Percentiles rank a stretch among this genome's conserved stretches.
Evolutionary conservation across 2,888 invertebrate species (phyloP).

Genomic region (Antitype chi): DNA sequence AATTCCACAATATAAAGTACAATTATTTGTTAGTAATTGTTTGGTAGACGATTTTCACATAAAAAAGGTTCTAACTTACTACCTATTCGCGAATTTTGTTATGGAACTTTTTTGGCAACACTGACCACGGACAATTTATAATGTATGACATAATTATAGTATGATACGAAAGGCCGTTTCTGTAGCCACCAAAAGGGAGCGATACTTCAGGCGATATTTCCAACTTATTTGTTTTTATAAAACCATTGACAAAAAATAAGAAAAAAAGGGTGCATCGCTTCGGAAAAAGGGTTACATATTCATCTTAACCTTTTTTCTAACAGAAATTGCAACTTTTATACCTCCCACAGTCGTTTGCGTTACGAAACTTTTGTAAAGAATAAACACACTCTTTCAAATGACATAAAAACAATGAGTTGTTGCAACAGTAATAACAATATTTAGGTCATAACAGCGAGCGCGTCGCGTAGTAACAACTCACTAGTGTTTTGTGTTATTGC

Average conservation of each 20-base stretch:
- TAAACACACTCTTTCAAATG: not conserved
- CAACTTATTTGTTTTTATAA: too few relatives aligned
- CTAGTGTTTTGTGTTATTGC: slow-evolving; percentile 22
- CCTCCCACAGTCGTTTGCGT: not conserved
- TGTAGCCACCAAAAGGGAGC: not conserved
- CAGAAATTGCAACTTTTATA: not conserved
- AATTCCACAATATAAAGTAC: not conserved
- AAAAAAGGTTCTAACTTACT: too few relatives aligned
- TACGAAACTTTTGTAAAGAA: not conserved
- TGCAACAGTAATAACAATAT: slow-evolving; percentile 33
- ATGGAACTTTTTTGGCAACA: not conserved
- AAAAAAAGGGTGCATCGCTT: not conserved
- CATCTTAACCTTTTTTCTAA: not conserved
- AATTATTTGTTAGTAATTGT: not conserved
- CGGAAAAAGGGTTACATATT: not conserved
- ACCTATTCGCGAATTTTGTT: too few relatives aligned
- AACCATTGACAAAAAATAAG: not conserved
- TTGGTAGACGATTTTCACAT: not conserved
- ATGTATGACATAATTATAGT: too few relatives aligned
- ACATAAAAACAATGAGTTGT: not conserved
- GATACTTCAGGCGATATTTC: too few relatives aligned
- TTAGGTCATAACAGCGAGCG: slow-evolving; percentile 36
- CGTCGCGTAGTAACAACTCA: not conserved
- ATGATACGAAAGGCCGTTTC: not conserved
- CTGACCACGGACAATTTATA: too few relatives aligned